These are phyloP conservation scores for Allygus modestus DNA, from an alignment of 2,888 invertebrate species.

Conservation along the genomic window DNA sequence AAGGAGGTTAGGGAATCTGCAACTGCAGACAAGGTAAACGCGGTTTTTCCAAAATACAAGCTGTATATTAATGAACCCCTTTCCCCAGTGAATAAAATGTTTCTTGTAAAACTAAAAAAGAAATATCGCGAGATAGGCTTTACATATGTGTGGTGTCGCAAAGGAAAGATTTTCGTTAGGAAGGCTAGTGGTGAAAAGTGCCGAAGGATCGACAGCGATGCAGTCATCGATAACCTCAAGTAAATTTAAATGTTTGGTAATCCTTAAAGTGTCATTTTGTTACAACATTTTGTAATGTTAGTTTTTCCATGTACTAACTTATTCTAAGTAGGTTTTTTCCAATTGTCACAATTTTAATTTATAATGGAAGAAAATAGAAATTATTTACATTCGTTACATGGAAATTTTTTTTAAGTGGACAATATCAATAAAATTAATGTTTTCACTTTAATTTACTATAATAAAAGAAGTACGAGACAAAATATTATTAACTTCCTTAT, in stretches of 20 bases:
- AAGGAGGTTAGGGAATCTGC: slow-evolving; percentile 4
- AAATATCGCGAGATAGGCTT: slow-evolving; percentile 20
- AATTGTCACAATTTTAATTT: neutral
- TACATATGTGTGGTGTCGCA: slow-evolving; percentile 1
- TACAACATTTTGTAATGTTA: neutral
- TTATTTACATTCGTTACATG: too few species aligned
- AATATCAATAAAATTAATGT: neutral
- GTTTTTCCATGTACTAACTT: neutral
- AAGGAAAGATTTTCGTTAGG: slow-evolving; percentile 27
- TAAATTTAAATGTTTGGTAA: too few species aligned
- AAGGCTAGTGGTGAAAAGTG: slow-evolving; percentile 27
- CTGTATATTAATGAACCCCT: slow-evolving; percentile 45
- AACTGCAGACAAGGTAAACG: slow-evolving; percentile 35
- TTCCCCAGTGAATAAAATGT: slow-evolving; percentile 28
- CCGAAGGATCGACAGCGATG: neutral
- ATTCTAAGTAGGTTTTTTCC: neutral
- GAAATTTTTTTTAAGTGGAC: neutral
- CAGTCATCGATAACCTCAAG: slow-evolving; percentile 37
- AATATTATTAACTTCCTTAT: neutral
- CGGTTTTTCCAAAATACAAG: slow-evolving; percentile 14
- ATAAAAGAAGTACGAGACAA: slow-evolving; percentile 7
- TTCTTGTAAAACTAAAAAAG: slow-evolving; percentile 8
- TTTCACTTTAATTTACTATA: neutral
- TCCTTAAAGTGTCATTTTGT: neutral
- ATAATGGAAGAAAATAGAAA: too few species aligned